Evolutionary conservation across 1,140 invertebrate genomes (phyloP).

Genomic region (Spodoptera frugiperda): DNA sequence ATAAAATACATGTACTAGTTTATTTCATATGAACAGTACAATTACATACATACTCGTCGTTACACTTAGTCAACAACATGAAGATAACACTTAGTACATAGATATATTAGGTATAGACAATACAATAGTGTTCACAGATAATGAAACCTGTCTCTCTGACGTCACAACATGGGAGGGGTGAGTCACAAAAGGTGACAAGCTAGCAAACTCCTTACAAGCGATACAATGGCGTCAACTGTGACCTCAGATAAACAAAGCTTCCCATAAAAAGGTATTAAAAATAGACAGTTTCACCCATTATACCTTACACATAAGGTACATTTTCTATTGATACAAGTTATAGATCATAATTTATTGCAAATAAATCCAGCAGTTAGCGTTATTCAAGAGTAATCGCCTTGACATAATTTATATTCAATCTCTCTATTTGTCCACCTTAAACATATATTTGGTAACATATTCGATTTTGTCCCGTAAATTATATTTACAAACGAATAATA

Average conservation of each 20-base stretch:
- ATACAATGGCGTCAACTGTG: background rate
- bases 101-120: conserved; percentile 4
- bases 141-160: conserved; percentile 13
- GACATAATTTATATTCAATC: background rate
- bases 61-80: conserved; percentile 51
- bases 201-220: conserved; percentile 8
- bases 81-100: conserved; percentile 43
- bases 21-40: conserved; percentile 45
- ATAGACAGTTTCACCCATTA: conserved; percentile 37
- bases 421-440: conserved; percentile 10
- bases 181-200: conserved; percentile 28
- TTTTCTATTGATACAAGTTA: background rate
- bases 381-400: background rate
- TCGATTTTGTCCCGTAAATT: conserved; percentile 6
- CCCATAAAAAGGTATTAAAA: conserved; percentile 44
- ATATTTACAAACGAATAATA: conserved; percentile 22
- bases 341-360: conserved; percentile 4
- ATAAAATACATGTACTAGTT: conserved; percentile 46
- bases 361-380: background rate
- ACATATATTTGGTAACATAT: conserved; percentile 26
- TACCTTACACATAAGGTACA: conserved; percentile 25
- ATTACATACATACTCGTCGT: conserved; percentile 40
- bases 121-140: conserved; percentile 24
- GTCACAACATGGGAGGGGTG: background rate
- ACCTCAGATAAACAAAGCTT: conserved; percentile 8